phyloP scores from a whole-genome alignment of 2,888 invertebrate species.

The Eupithecia vulgata region DNA sequence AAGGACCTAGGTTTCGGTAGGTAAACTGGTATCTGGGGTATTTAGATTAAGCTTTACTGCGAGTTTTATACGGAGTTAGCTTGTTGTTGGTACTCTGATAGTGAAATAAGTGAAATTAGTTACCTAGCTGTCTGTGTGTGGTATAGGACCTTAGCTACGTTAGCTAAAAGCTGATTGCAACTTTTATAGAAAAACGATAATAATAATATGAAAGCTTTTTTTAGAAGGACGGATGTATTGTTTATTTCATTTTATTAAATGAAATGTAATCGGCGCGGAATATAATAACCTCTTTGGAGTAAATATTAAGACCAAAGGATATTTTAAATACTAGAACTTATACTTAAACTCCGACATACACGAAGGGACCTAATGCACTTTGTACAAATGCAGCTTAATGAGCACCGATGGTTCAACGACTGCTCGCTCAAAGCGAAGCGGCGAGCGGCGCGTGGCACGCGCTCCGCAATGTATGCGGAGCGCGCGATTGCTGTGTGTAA shows the following conservation, averaged over 20 bases:
- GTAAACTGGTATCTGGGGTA: not conserved
- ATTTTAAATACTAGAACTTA: not conserved
- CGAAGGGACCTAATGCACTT: not conserved
- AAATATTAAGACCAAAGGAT: too few species aligned
- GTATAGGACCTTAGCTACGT: not conserved
- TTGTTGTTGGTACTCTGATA: not conserved
- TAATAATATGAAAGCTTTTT: not conserved
- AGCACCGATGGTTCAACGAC: constrained; percentile 16
- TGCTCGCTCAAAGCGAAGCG: constrained; percentile 19
- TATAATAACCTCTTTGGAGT: too few species aligned
- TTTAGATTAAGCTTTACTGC: not conserved
- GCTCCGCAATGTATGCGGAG: constrained; percentile 59
- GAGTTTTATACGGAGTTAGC: not conserved
- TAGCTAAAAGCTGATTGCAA: not conserved
- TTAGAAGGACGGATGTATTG: not conserved
- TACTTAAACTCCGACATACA: not conserved
- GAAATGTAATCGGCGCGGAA: too few species aligned
- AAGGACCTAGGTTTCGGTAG: constrained; percentile 3
- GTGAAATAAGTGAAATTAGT: not conserved
- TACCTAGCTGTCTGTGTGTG: not conserved
- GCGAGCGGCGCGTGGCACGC: constrained; percentile 25
- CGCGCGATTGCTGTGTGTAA: constrained; percentile 68
- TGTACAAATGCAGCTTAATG: not conserved
- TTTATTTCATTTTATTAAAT: too few species aligned
- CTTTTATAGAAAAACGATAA: not conserved